phyloP scores from a whole-genome alignment of 2,888 invertebrate species.

The Drosophila monieri region DNA sequence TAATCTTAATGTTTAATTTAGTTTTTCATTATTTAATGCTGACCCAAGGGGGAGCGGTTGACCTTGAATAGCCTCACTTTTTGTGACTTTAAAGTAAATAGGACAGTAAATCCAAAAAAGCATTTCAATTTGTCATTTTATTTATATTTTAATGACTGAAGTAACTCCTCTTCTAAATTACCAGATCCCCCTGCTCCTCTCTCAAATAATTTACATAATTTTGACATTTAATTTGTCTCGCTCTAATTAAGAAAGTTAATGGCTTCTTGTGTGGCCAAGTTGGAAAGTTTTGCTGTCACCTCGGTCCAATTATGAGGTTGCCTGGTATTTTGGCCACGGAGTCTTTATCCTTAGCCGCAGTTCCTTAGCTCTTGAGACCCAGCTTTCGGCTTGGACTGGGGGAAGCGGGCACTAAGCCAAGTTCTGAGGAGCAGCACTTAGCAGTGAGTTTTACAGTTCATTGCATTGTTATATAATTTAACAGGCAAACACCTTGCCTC shows the following conservation, averaged over 20 bases:
- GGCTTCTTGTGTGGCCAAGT: constrained; percentile 21
- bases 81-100: neutral
- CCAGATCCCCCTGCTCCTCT: neutral
- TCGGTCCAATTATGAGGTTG: constrained; percentile 57
- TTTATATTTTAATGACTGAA: neutral
- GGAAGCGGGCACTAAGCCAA: constrained; percentile 18
- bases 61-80: constrained; percentile 49
- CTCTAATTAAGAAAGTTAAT: constrained; percentile 41
- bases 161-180: neutral
- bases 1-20: constrained; percentile 78
- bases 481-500: constrained; percentile 77
- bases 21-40: constrained; percentile 69
- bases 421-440: constrained; percentile 75
- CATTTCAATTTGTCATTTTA: neutral
- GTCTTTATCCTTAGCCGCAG: constrained; percentile 16
- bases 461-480: constrained; percentile 79
- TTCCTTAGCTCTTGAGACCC: constrained; percentile 14
- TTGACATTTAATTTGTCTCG: constrained; percentile 32
- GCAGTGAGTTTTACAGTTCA: constrained; percentile 77
- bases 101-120: neutral
- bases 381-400: constrained; percentile 7
- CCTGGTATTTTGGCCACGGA: constrained; percentile 22
- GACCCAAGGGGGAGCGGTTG: constrained; percentile 26
- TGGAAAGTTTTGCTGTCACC: constrained; percentile 19
- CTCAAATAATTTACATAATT: constrained; percentile 27